These are phyloP conservation scores for Thalassoma bifasciatum DNA, from an alignment of 2,113 vertebrate genomes.

Conservation along the genomic window DNA sequence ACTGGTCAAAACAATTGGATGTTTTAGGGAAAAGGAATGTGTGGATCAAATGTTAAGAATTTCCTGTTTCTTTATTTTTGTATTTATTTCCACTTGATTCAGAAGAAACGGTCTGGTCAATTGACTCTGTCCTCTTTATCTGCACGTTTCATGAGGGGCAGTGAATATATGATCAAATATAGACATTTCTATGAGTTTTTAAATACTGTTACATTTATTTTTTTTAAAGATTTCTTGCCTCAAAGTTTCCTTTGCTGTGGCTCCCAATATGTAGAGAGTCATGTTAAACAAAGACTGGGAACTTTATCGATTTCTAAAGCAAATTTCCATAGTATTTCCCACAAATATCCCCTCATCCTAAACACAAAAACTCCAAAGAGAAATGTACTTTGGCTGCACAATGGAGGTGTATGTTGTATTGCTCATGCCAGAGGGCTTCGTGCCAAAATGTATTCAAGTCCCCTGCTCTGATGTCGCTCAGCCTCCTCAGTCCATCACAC, in stretches of 20 bases:
- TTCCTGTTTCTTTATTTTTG: slow-evolving; percentile 8
- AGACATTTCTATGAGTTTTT: neutral
- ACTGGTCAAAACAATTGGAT: slow-evolving; percentile 44
- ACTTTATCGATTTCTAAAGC: neutral
- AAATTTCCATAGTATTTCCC: slow-evolving; percentile 21
- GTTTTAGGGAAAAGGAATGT: neutral
- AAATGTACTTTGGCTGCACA: slow-evolving; percentile 25
- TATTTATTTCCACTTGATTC: slow-evolving; percentile 11
- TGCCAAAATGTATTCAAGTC: slow-evolving; percentile 34
- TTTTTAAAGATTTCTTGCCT: neutral
- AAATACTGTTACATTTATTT: slow-evolving; percentile 32
- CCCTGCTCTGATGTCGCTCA: slow-evolving; percentile 23
- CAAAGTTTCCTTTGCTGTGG: neutral
- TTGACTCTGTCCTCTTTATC: slow-evolving; percentile 5
- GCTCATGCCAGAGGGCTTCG: slow-evolving; percentile 12
- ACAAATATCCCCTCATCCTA: slow-evolving; percentile 54
- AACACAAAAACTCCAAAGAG: slow-evolving; percentile 25
- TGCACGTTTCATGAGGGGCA: neutral
- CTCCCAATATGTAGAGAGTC: slow-evolving; percentile 9
- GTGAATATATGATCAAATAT: slow-evolving; percentile 22
- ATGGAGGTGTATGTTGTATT: slow-evolving; percentile 50
- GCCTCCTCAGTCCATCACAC: slow-evolving; percentile 35
- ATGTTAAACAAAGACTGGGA: slow-evolving; percentile 19
- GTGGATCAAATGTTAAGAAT: neutral
- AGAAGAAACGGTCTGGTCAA: neutral